Evolutionary conservation across 2,888 invertebrate species (phyloP), one percentile per base, ranked within the genome.

Genomic region (Acronicta alni): DNA sequence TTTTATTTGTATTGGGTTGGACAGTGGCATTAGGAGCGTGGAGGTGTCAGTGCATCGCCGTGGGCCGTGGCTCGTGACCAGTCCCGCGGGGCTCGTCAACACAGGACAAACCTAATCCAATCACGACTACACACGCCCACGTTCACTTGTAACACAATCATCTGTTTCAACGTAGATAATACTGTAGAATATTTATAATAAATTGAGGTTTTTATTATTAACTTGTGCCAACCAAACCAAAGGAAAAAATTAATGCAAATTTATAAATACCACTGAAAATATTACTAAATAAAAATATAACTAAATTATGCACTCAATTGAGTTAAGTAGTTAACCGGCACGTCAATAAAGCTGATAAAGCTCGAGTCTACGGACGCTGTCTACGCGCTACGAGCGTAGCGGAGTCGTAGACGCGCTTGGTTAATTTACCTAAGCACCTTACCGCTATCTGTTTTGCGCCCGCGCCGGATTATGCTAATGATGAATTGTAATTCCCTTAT

Each of bases 21-120:
- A 77, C 82, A 82, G 79, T 79, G 76, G 81, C 82, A 85, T 85
- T 87, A 89, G 89, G 86, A 89, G 89, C 78, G 83, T 81, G 69
- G 79, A 80, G 82, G 83, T 87, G 87, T 85, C 85, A 85, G 79
- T 84, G 84, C 83, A 82, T 82, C 81, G 92, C 89, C 89, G 84
- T 79, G 83, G 88, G 89, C 88, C 78, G 72, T 51, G 59, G 65
- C 67, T 67, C 63, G 61, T 57, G 42, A 78, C 63, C 67, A 75
- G 81, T 95, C 95, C 95, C 95, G 70, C 72, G 95, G 92, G 95
- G 89, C 95, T 95, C 96, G 95, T 96, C 95, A 95, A 89, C 89
- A 80, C 90, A 91, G 80, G 85, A 85, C 87, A 84, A 84, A 95
- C 94, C 95, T 95, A 95, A 96, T 96, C 95, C 96, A 96, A 96